Evolutionary conservation across 2,888 invertebrate species (phyloP), one percentile per base, ranked within the genome.

Genomic region (Drosophila tanythrix): DNA sequence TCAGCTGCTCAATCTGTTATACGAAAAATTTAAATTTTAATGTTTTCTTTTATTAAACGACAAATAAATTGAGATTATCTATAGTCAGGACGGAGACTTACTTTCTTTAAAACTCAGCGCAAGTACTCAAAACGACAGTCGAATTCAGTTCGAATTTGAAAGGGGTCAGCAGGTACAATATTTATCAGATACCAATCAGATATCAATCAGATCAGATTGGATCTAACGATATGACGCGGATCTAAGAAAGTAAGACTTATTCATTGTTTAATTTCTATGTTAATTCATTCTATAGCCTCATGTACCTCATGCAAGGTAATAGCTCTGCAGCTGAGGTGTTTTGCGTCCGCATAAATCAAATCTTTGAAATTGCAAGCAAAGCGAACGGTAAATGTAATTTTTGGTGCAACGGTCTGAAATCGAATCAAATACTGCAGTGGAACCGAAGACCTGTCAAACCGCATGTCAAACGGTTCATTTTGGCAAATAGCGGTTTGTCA

Each of bases 401-500:
- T 33, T 40, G 48, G 38, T 52, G 56, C 38, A 60, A 38, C 15
- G 48, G 29, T n/a, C 43, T 40, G 27, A 15, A 27, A 13, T 21
- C 31, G 31, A 46, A n/a, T 36, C 40, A 58, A 29, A 52, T 48
- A 40, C 48, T 61, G 62, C 31, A 56, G 29, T 13, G 27, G 36
- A 35, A 25, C 55, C 40, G 60, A 50, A 27, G 74, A 65, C 61
- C 59, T 75, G 48, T 61, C 71, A 62, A 75, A 79, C 79, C 77
- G 56, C 83, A 78, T 68, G 82, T 78, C 86, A 83, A 86, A 76
- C 80, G 80, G 86, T 88, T 83, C 86, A 83, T 88, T 85, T 88
- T 57, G 74, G 80, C 88, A 83, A 88, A 86, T 80, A 83, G 72
- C 80, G 83, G 86, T 78, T 86, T 88, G 88, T 88, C 88, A 88